Conservation (phyloP, 1,140 invertebrate species). For the Odontomachus brunneus region DNA sequence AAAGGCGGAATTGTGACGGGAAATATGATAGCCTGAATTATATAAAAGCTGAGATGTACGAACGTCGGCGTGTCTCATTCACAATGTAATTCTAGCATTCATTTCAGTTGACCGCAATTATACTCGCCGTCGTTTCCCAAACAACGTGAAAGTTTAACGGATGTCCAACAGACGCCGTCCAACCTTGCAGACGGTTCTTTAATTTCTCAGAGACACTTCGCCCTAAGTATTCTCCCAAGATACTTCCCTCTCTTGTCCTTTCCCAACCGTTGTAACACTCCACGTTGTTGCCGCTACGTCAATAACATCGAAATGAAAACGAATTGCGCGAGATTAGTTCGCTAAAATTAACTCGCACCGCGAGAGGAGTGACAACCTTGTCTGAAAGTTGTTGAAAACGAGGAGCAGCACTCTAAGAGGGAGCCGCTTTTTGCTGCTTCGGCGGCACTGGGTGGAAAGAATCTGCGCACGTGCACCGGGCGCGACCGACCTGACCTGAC, state of each 20-base stretch:
- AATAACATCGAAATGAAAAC: no score
- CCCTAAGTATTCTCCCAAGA: no score
- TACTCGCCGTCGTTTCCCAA: slow-evolving; percentile 34
- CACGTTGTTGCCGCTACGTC: no score
- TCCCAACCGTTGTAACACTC: no score
- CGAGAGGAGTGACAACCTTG: background rate
- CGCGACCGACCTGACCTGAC: slow-evolving; percentile 45
- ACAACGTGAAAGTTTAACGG: slow-evolving; percentile 53
- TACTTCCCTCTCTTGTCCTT: no score
- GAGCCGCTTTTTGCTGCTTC: slow-evolving; percentile 21
- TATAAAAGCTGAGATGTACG: slow-evolving; percentile 21
- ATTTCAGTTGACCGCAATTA: slow-evolving; percentile 50
- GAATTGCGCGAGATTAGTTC: no score
- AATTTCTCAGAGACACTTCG: slow-evolving; percentile 1
- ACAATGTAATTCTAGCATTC: slow-evolving; percentile 44
- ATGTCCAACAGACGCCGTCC: slow-evolving; percentile 38
- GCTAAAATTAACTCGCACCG: background rate
- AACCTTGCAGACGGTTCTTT: background rate
- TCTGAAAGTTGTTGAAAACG: background rate
- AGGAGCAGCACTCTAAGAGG: background rate
- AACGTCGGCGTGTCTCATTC: slow-evolving; percentile 11
- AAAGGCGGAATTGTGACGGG: background rate
- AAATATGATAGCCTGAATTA: slow-evolving; percentile 18
- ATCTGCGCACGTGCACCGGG: slow-evolving; percentile 66
- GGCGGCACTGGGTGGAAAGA: slow-evolving; percentile 55